Evolutionary conservation across 1,140 invertebrate species (phyloP).

Genomic region (Brevipalpus yothersi): DNA sequence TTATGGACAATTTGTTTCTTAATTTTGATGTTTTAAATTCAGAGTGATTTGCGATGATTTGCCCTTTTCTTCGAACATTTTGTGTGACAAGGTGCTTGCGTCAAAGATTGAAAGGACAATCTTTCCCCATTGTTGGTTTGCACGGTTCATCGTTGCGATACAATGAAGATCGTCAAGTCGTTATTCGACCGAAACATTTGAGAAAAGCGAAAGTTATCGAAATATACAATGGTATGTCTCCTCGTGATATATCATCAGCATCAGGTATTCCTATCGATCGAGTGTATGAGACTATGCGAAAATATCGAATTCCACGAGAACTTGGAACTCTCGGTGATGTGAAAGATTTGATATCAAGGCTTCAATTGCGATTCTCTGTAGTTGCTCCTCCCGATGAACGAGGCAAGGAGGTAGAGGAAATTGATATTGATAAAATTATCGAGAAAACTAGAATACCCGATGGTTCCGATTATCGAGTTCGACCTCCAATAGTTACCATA

Average conservation of each 20-base stretch:
- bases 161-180: too few relatives aligned
- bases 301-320: neutral
- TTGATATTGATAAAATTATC: neutral
- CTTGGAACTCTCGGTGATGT: neutral
- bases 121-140: too few relatives aligned
- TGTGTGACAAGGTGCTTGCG: too few relatives aligned
- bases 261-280: neutral
- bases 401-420: neutral
- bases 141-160: too few relatives aligned
- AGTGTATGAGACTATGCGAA: neutral
- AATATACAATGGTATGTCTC: neutral
- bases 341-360: neutral
- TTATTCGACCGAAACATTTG: too few relatives aligned
- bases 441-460: neutral
- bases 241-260: neutral
- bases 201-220: neutral
- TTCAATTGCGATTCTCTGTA: neutral
- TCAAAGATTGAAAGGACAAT: too few relatives aligned
- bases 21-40: too few relatives aligned
- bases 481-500: slow-evolving; percentile 79
- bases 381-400: neutral
- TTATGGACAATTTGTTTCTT: too few relatives aligned
- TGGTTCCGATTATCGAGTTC: slow-evolving; percentile 8
- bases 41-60: too few relatives aligned
- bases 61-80: too few relatives aligned